Conservation (phyloP, 2,113 vertebrate genomes). For the Podocnemis expansa region DNA sequence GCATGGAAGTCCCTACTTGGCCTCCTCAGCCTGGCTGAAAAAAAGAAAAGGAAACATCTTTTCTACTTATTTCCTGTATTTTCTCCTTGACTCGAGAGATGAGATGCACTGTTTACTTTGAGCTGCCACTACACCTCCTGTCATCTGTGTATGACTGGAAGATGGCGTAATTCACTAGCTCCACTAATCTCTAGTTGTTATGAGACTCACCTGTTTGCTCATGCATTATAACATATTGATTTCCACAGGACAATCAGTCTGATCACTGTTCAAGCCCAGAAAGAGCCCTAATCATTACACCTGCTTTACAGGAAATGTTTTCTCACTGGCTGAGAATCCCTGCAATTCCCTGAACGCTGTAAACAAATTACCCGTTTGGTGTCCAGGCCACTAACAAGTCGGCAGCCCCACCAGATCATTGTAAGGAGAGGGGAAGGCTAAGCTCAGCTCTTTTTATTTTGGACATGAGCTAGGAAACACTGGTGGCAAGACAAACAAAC, state of each 20-base stretch:
- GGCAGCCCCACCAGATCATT: not conserved
- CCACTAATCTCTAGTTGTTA: slow-evolving; percentile 54
- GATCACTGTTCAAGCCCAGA: slow-evolving; percentile 58
- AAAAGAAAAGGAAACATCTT: not conserved
- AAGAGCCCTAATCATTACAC: slow-evolving; percentile 49
- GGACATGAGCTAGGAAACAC: slow-evolving; percentile 45
- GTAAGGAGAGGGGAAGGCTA: not conserved
- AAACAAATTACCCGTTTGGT: slow-evolving; percentile 12
- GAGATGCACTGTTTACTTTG: not conserved
- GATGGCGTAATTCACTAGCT: slow-evolving; percentile 46
- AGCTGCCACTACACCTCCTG: slow-evolving; percentile 12
- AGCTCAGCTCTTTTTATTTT: slow-evolving; percentile 34
- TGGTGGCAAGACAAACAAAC: slow-evolving; percentile 14
- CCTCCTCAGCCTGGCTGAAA: not conserved
- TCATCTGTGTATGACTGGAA: not conserved
- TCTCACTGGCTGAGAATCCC: slow-evolving; percentile 60
- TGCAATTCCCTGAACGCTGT: slow-evolving; percentile 7
- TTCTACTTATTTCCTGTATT: not conserved
- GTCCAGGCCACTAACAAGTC: not conserved
- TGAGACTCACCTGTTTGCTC: slow-evolving; percentile 65
- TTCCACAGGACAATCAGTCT: slow-evolving; percentile 69
- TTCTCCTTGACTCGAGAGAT: not conserved
- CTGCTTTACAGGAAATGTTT: slow-evolving; percentile 62
- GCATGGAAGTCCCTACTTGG: not conserved
- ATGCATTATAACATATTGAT: slow-evolving; percentile 66